Evolutionary conservation across 2,113 vertebrate species (phyloP).

Genomic region (Thermophis baileyi): DNA sequence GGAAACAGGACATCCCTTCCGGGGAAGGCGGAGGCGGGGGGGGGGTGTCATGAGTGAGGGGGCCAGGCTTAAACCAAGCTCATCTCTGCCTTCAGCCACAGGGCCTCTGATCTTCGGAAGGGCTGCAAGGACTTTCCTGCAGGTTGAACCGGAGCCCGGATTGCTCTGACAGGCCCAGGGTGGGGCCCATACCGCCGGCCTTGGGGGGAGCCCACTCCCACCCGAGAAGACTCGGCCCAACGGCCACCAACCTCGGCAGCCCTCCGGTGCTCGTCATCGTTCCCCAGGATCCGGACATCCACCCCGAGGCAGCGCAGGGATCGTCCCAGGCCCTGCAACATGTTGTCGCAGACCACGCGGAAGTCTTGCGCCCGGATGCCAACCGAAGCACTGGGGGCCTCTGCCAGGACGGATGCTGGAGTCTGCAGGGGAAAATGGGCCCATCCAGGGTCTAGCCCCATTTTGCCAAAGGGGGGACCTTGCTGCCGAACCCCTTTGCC

Average conservation of each 20-base stretch:
- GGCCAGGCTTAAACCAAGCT: background rate
- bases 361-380: constrained; percentile 69
- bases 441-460: background rate
- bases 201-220: background rate
- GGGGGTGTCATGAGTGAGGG: too few species aligned
- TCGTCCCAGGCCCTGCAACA: constrained; percentile 85
- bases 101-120: background rate
- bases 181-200: too few species aligned
- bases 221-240: background rate
- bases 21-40: constrained; percentile 16
- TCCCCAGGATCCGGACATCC: constrained; percentile 76
- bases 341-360: constrained; percentile 83
- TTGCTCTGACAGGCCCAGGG: background rate
- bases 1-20: constrained; percentile 55
- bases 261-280: constrained; percentile 76
- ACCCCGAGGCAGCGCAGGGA: constrained; percentile 83
- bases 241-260: constrained; percentile 76
- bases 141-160: background rate
- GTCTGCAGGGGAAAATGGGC: constrained; percentile 27
- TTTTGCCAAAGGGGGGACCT: background rate
- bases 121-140: background rate
- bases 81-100: background rate
- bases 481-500: background rate
- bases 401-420: background rate
- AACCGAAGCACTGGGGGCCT: accelerated